Base-by-base conservation (phyloP, 1,140 invertebrate species). In the Aphelinus certus region DNA sequence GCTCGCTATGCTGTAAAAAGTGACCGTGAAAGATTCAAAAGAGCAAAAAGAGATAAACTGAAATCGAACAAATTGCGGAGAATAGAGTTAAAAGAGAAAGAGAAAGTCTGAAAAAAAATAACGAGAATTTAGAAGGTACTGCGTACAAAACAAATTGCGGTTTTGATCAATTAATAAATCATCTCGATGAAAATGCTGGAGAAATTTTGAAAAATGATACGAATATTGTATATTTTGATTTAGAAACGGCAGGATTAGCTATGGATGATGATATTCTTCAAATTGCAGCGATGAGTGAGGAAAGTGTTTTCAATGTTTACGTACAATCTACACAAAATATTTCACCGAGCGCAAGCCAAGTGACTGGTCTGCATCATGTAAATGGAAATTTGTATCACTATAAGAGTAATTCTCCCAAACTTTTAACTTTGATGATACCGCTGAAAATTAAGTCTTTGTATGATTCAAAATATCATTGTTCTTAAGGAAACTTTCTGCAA, bases 141-240 rank as follows among this genome's bases (percentile, higher is more conserved):
- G 10, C 53, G 5, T 71, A 71, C 47, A 26, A 77, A 58, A 47
- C 53, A 10, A 77, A 77, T 55, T 65, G 49, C 26, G 71, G 55
- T 56, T 58, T 71, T 61, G 42, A 45, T 48, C 5, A 56, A n/a
- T 3, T 9, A 9, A 7, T 51, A 2, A 5, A 55, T 26, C 3
- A 53, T 53, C 4, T 57, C 63, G 60, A 64, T 26, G 42, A 42
- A 53, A 49, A 55, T 56, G 10, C 26, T 9, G 51, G 5, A 26
- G n/a, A 2, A 46, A 62, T 47, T 10, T 62, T 26, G 56, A 60
- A 47, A 65, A 51, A 65, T 42, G 51, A 47, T 53, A 74, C 56
- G 26, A 56, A 9, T 49, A 45, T 74, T 2, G 68, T 80, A 9
- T 78, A 56, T 76, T 80, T 78, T 45, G 79, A 80, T 70, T 73